Percentiles rank a stretch among this genome's conserved stretches.
phyloP scores from a whole-genome alignment of 1,140 invertebrate genomes.

The Hydropsyche tenuis region DNA sequence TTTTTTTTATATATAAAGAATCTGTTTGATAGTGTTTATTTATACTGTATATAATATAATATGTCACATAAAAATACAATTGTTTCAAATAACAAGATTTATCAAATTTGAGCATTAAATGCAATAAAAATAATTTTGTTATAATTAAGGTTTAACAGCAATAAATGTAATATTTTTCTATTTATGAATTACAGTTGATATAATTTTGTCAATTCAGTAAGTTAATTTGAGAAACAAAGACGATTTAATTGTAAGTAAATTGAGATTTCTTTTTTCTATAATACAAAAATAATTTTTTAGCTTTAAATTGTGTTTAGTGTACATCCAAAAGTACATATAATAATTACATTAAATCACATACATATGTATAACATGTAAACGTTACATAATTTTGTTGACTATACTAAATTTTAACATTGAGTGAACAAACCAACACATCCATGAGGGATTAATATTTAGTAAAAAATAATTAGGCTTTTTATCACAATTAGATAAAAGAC shows the following conservation, averaged over 20 bases:
- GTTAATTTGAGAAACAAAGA: no score
- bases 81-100: no score
- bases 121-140: no score
- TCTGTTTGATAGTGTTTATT: no score
- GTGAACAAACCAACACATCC: conserved; percentile 42
- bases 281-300: no score
- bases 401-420: conserved; percentile 29
- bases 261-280: not conserved
- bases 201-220: no score
- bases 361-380: not conserved
- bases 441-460: conserved; percentile 35
- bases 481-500: conserved; percentile 49
- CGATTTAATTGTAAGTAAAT: not conserved
- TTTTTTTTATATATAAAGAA: no score
- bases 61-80: no score
- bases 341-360: conserved; percentile 11
- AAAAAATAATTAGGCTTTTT: conserved; percentile 49
- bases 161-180: not conserved
- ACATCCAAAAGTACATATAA: not conserved
- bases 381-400: not conserved
- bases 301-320: not conserved
- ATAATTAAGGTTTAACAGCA: not conserved
- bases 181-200: no score
- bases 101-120: no score
- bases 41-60: no score